A percentile compares a stretch with the other conserved stretches of the same genome.
Conservation (phyloP, 2,113 vertebrate genomes). For the Planiliza haematocheilus region DNA sequence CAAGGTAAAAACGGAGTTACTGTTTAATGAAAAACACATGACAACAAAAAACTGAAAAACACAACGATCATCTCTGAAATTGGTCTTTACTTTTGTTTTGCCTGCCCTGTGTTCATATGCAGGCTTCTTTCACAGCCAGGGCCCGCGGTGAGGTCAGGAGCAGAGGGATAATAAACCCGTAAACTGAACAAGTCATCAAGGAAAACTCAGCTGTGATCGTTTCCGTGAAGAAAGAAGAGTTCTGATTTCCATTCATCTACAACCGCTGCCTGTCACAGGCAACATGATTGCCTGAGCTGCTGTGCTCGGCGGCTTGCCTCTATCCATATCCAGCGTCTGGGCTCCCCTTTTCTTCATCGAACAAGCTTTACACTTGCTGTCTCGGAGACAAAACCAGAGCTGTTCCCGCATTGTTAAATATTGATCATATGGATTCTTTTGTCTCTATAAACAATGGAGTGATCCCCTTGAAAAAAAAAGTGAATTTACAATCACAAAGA, state of each 20-base stretch:
- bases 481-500: conserved; percentile 56
- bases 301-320: conserved; percentile 25
- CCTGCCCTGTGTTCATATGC: neutral
- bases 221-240: conserved; percentile 42
- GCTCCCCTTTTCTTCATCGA: conserved; percentile 36
- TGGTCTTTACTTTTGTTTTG: conserved; percentile 45
- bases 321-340: conserved; percentile 33
- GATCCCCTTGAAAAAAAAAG: conserved; percentile 39
- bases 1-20: neutral
- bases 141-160: conserved; percentile 33
- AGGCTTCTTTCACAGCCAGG: neutral
- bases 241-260: conserved; percentile 44
- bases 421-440: conserved; percentile 62
- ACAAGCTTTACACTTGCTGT: conserved; percentile 30
- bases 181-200: conserved; percentile 53
- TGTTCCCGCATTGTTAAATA: conserved; percentile 56
- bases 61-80: conserved; percentile 37
- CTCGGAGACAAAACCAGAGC: conserved; percentile 33
- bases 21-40: conserved; percentile 56
- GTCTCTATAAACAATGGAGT: conserved; percentile 60
- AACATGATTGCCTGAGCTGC: conserved; percentile 15
- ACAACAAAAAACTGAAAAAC: conserved; percentile 21
- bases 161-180: conserved; percentile 25
- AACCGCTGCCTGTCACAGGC: conserved; percentile 24
- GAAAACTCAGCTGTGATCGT: conserved; percentile 37